A percentile compares a stretch with the other conserved stretches of the same genome.
These are phyloP conservation scores for Ptychoptera contaminata DNA, from an alignment of 2,888 invertebrate genomes.

Conservation along the genomic window DNA sequence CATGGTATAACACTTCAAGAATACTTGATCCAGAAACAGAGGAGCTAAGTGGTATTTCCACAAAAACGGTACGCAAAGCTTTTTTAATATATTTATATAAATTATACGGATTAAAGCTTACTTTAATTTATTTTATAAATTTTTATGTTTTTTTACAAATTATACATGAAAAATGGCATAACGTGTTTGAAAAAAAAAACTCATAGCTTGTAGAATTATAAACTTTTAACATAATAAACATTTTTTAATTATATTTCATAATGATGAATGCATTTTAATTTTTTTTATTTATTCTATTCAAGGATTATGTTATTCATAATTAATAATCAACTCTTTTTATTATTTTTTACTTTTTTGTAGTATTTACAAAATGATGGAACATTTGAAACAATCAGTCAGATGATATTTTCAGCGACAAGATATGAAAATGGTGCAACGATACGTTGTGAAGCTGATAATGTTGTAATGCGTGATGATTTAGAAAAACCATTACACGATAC, in stretches of 20 bases:
- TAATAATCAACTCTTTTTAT: conserved; percentile 4
- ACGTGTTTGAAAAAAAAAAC: too few relatives aligned
- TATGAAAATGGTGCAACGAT: conserved; percentile 67
- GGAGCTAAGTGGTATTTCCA: conserved; percentile 19
- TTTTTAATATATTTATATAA: too few relatives aligned
- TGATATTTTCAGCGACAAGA: conserved; percentile 64
- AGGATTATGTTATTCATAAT: neutral
- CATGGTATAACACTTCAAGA: conserved; percentile 69
- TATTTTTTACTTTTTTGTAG: conserved; percentile 23
- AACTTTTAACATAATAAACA: too few relatives aligned
- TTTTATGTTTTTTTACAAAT: too few relatives aligned
- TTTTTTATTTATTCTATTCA: too few relatives aligned
- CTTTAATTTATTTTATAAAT: too few relatives aligned
- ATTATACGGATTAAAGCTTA: too few relatives aligned
- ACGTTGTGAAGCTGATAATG: conserved; percentile 68
- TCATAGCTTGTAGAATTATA: too few relatives aligned
- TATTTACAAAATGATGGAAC: conserved; percentile 47
- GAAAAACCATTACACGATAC: conserved; percentile 60
- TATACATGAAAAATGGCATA: too few relatives aligned
- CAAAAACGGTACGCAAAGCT: conserved; percentile 15
- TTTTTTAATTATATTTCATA: too few relatives aligned
- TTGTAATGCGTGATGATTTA: conserved; percentile 54
- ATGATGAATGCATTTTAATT: too few relatives aligned
- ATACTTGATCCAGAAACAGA: conserved; percentile 23
- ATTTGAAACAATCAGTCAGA: conserved; percentile 58